A percentile compares a stretch with the other conserved stretches of the same genome.
Conservation (phyloP, 2,888 invertebrate genomes). For the Euproctis similis region DNA sequence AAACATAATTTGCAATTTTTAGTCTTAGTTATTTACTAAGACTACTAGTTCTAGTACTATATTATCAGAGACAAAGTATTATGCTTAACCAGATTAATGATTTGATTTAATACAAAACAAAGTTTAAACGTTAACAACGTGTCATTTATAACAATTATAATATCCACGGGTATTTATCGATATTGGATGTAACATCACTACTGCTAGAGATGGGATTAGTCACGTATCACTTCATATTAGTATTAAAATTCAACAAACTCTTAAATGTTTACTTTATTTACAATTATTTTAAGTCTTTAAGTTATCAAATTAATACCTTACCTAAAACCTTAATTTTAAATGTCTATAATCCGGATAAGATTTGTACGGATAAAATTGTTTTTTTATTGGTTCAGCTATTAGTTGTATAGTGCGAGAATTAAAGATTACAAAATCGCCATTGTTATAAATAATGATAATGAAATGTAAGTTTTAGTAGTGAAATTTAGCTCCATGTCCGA, state of each 20-base stretch:
- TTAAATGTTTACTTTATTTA: constrained; percentile 6
- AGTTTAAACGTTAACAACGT: not conserved
- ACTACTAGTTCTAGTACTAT: no score
- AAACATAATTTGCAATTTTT: not conserved
- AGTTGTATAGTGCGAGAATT: not conserved
- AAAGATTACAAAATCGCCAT: no score
- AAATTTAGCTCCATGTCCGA: no score
- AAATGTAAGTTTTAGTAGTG: no score
- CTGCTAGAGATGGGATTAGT: constrained; percentile 12
- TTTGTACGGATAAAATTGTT: not conserved
- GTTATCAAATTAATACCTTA: no score
- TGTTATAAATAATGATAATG: no score
- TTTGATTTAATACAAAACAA: not conserved
- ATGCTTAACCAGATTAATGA: no score
- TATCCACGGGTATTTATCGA: constrained; percentile 18
- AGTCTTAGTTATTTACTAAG: no score
- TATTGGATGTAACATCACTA: constrained; percentile 18
- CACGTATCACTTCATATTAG: constrained; percentile 14
- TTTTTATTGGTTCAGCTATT: not conserved
- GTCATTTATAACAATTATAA: constrained; percentile 8
- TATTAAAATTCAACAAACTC: constrained; percentile 11
- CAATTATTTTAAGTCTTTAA: not conserved
- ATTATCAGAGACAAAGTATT: no score
- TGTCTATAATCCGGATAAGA: no score
- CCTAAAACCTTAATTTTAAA: no score